phyloP scores from a whole-genome alignment of 1,140 invertebrate species.

The Bombus superbus region DNA sequence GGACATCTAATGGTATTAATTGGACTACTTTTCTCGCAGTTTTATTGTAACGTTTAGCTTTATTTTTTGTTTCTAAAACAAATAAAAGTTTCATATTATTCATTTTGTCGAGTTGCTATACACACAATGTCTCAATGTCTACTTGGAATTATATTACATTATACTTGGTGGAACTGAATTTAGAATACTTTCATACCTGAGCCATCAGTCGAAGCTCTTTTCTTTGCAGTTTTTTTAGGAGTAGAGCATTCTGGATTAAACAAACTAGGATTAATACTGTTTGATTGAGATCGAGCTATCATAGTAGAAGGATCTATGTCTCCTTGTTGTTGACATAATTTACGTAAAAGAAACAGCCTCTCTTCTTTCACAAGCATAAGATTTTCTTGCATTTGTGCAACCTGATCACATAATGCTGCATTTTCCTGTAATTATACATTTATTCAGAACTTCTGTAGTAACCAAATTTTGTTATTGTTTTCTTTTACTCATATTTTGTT shows the following conservation, averaged over 20 bases:
- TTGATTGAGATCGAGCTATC: constrained; percentile 71
- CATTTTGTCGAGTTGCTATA: background rate
- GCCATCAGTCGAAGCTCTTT: constrained; percentile 68
- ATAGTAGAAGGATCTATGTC: constrained; percentile 81
- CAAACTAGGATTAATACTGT: constrained; percentile 67
- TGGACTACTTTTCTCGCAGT: constrained; percentile 82
- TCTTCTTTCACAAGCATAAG: constrained; percentile 89
- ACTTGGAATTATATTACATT: background rate
- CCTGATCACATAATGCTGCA: constrained; percentile 91
- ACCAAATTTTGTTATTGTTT: background rate
- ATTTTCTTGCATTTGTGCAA: constrained; percentile 89
- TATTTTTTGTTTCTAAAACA: constrained; percentile 72
- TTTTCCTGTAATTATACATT: constrained; percentile 86
- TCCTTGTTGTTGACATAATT: constrained; percentile 86
- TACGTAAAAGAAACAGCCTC: constrained; percentile 88
- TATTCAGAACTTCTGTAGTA: background rate
- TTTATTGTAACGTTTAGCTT: constrained; percentile 74
- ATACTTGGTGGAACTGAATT: background rate
- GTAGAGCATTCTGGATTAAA: constrained; percentile 67
- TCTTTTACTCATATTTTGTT: constrained; percentile 35
- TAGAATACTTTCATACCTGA: constrained; percentile 54
- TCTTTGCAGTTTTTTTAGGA: constrained; percentile 76
- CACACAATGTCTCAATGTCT: background rate
- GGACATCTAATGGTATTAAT: constrained; percentile 86
- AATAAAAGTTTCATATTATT: background rate